Percentiles rank a stretch among this genome's conserved stretches.
phyloP scores from a whole-genome alignment of 2,797 vertebrate genomes.

The Tragopan temminckii region DNA sequence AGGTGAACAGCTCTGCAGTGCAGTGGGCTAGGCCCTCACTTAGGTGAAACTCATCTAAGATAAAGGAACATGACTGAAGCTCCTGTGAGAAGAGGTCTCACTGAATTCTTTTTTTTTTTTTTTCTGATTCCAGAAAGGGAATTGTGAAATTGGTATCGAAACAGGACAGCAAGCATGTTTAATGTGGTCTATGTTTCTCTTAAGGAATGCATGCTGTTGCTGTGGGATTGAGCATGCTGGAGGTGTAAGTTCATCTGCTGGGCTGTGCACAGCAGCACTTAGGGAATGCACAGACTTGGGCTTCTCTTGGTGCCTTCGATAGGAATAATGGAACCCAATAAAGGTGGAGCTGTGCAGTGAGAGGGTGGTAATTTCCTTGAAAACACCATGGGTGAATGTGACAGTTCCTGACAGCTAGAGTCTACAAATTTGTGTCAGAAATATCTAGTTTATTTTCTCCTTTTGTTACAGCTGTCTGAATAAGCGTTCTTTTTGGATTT shows the following conservation, averaged over 20 bases:
- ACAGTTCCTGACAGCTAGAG: not conserved
- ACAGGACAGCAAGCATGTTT: not conserved
- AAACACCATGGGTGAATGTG: not conserved
- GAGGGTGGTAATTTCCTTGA: not conserved
- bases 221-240: not conserved
- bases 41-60: not conserved
- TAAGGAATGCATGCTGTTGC: not conserved
- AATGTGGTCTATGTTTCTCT: not conserved
- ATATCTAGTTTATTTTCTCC: slow-evolving; percentile 14
- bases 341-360: not conserved
- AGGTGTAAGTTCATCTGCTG: not conserved
- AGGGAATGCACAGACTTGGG: not conserved
- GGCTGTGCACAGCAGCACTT: not conserved
- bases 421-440: not conserved
- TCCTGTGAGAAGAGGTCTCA: not conserved
- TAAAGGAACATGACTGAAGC: not conserved
- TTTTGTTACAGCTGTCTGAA: slow-evolving; percentile 7
- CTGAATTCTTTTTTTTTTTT: not conserved
- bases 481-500: slow-evolving; percentile 24
- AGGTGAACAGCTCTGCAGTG: not conserved
- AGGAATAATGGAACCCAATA: not conserved
- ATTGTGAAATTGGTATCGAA: not conserved
- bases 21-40: not conserved
- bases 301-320: not conserved
- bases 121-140: not conserved